phyloP scores from a whole-genome alignment of 1,140 invertebrate species.

The Sarcophaga peregrina region DNA sequence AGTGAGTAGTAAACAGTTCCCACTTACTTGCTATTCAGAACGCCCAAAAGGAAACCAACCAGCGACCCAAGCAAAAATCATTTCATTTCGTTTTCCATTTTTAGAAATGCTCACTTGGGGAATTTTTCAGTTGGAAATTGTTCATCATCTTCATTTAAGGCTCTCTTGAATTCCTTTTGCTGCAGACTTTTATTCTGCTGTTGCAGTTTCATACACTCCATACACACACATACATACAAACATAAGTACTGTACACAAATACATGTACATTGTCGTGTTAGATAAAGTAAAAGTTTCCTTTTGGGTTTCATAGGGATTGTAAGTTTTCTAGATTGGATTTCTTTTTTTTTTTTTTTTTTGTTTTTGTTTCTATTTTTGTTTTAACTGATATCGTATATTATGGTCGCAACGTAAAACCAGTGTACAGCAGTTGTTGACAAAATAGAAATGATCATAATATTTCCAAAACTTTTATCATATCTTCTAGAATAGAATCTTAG shows the following conservation, averaged over 20 bases:
- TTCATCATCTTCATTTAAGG: not conserved
- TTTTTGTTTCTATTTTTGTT: conserved; percentile 40
- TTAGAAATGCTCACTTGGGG: not conserved
- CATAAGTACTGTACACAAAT: not conserved
- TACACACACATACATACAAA: not conserved
- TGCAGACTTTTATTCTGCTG: too few relatives aligned
- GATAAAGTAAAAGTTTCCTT: conserved; percentile 40
- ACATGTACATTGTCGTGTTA: conserved; percentile 23
- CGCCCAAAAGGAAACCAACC: not conserved
- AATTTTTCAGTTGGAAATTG: not conserved
- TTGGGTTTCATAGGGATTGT: conserved; percentile 42
- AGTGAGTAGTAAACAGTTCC: too few relatives aligned
- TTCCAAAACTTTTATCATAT: too few relatives aligned
- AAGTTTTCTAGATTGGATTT: conserved; percentile 50
- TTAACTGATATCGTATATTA: conserved; percentile 3
- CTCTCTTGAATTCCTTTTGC: too few relatives aligned
- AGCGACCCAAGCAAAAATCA: not conserved
- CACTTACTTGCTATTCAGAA: not conserved
- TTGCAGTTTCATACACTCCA: too few relatives aligned
- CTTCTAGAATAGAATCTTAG: too few relatives aligned
- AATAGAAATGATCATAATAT: too few relatives aligned
- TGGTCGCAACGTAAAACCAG: not conserved
- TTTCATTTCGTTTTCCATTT: conserved; percentile 29
- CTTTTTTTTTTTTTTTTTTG: too few relatives aligned
- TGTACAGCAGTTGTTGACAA: too few relatives aligned